Evolutionary conservation across 2,113 vertebrate genomes (phyloP).

Genomic region (Ctenodactylus gundi): DNA sequence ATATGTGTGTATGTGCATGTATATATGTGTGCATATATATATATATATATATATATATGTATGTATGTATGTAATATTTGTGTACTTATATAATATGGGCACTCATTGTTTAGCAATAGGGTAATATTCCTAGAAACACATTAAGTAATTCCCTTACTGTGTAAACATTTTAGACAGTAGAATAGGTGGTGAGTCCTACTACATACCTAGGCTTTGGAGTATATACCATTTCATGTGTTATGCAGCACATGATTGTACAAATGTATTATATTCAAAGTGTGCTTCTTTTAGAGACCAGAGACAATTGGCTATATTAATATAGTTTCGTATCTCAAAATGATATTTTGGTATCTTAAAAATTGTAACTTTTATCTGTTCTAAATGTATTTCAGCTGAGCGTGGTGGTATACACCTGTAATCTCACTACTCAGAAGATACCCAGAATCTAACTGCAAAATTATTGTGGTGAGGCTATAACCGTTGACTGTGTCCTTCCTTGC

Average conservation of each 20-base stretch:
- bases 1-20: background rate
- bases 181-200: too few relatives aligned
- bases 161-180: background rate
- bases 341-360: constrained; percentile 8
- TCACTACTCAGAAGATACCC: background rate
- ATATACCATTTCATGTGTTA: background rate
- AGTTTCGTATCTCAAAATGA: background rate
- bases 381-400: background rate
- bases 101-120: background rate
- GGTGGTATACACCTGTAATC: background rate
- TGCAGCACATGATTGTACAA: background rate
- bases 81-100: background rate
- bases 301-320: background rate
- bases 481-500: too few relatives aligned
- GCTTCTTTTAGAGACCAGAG: background rate
- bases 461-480: background rate
- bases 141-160: background rate
- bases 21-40: background rate
- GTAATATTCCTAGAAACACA: background rate
- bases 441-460: background rate
- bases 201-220: background rate
- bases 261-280: background rate
- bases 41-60: background rate
- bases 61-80: background rate
- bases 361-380: background rate